Conservation (phyloP, 2,888 invertebrate species). For the Pristionchus mayeri region DNA sequence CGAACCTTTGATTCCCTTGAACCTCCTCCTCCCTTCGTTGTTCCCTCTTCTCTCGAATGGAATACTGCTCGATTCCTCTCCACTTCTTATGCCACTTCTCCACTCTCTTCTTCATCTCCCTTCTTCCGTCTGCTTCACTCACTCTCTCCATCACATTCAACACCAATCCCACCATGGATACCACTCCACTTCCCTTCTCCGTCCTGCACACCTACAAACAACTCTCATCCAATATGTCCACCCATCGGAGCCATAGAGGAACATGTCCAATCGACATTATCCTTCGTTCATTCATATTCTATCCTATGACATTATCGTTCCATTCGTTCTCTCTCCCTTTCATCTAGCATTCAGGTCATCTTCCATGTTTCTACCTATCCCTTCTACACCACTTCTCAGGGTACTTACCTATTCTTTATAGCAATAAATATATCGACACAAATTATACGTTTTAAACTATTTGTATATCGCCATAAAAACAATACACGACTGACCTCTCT, state of each 20-base stretch:
- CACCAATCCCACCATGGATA: conserved; percentile 41
- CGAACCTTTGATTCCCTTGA: neutral
- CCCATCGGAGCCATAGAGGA: no score
- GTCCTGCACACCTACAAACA: conserved; percentile 54
- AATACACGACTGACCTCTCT: conserved; percentile 24
- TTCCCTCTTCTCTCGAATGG: neutral
- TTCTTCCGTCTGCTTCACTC: neutral
- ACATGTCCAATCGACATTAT: neutral
- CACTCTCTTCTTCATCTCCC: conserved; percentile 27
- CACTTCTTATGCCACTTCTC: conserved; percentile 35
- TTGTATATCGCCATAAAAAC: no score
- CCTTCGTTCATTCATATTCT: no score
- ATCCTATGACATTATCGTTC: no score
- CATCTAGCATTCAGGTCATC: neutral
- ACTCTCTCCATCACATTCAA: conserved; percentile 2
- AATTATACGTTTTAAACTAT: no score
- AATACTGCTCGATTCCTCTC: conserved; percentile 28
- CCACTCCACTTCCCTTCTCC: conserved; percentile 59
- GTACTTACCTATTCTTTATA: no score
- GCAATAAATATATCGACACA: no score
- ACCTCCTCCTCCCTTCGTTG: neutral
- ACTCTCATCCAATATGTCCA: neutral
- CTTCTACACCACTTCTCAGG: neutral
- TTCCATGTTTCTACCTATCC: neutral
- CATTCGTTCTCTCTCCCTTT: no score